Evolutionary conservation across 2,888 invertebrate genomes (phyloP).

Genomic region (Drosophila demipolita): DNA sequence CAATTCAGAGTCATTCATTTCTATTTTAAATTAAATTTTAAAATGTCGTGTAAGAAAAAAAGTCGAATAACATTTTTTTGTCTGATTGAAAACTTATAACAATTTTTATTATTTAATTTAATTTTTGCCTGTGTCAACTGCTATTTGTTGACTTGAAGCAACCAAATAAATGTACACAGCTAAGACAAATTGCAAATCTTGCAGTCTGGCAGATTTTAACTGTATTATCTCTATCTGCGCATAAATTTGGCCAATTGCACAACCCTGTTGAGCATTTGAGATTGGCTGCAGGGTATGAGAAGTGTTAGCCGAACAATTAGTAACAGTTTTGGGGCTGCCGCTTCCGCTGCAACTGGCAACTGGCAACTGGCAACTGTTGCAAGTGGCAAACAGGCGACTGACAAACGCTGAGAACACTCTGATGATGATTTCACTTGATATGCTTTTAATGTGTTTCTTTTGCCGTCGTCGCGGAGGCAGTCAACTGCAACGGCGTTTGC

Average conservation of each 20-base stretch:
- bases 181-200: background rate
- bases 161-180: background rate
- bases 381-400: conserved; percentile 42
- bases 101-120: too few relatives aligned
- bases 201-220: background rate
- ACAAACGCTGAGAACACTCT: conserved; percentile 62
- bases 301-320: conserved; percentile 25
- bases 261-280: background rate
- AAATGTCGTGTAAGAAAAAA: background rate
- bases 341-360: conserved; percentile 39
- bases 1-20: background rate
- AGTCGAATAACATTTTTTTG: background rate
- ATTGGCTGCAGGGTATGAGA: conserved; percentile 21
- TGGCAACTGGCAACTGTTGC: conserved; percentile 31
- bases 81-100: background rate
- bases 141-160: background rate
- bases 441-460: conserved; percentile 79
- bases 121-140: background rate
- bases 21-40: background rate
- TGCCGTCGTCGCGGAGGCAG: conserved; percentile 55
- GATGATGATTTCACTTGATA: conserved; percentile 74
- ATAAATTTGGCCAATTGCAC: conserved; percentile 1
- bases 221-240: background rate
- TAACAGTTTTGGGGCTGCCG: conserved; percentile 46
- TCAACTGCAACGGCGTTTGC: conserved; percentile 69